These are phyloP conservation scores for Barnardius zonarius DNA, from an alignment of 2,113 vertebrate species.

Conservation along the genomic window DNA sequence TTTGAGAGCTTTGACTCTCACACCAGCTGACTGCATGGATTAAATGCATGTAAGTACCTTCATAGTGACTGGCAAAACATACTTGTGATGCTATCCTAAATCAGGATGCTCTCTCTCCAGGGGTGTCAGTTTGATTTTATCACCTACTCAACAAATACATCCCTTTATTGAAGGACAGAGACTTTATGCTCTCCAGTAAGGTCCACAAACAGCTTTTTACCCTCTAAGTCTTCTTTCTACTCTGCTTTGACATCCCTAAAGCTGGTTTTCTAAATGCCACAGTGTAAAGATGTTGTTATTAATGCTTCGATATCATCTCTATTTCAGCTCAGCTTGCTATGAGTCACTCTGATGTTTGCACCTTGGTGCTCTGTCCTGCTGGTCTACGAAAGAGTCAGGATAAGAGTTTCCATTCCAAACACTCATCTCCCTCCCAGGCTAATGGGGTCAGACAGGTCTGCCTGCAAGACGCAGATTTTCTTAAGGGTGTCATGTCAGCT, in stretches of 20 bases:
- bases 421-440: slow-evolving; percentile 24
- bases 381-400: not conserved
- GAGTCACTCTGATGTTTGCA: slow-evolving; percentile 12
- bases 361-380: not conserved
- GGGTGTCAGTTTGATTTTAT: slow-evolving; percentile 31
- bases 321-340: not conserved
- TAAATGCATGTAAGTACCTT: slow-evolving; percentile 59
- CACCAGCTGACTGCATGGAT: slow-evolving; percentile 57
- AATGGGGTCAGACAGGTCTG: slow-evolving; percentile 42
- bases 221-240: not conserved
- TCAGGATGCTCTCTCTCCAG: slow-evolving; percentile 15
- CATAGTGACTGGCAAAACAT: slow-evolving; percentile 42
- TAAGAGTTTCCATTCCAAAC: slow-evolving; percentile 1
- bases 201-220: not conserved
- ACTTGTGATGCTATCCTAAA: not conserved
- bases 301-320: not conserved
- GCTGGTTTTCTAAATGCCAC: not conserved
- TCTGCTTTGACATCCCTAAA: not conserved
- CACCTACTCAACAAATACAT: slow-evolving; percentile 24
- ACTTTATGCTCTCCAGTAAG: not conserved
- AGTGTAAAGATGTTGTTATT: not conserved
- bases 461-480: not conserved
- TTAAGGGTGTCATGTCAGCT: not conserved
- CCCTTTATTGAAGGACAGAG: not conserved
- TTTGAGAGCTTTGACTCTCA: slow-evolving; percentile 62